These are phyloP conservation scores for Popillia japonica DNA, from an alignment of 1,140 invertebrate genomes.

Conservation along the genomic window DNA sequence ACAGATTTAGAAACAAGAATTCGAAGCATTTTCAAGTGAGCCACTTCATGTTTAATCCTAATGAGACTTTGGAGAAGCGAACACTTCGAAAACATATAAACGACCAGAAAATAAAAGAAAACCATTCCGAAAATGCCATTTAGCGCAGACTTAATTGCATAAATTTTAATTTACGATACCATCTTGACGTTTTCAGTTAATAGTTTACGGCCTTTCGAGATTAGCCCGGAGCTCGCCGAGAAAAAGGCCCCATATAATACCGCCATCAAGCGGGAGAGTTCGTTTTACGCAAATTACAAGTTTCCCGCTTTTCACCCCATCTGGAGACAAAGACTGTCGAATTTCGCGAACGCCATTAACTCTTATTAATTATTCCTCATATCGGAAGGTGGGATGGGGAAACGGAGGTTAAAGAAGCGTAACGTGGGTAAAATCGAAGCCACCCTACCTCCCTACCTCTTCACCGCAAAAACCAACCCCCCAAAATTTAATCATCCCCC, in stretches of 20 bases:
- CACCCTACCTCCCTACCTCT: not conserved
- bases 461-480: constrained; percentile 6
- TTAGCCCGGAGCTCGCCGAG: not conserved
- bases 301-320: constrained; percentile 30
- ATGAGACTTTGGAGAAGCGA: too few species aligned
- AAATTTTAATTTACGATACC: constrained; percentile 30
- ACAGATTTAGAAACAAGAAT: too few species aligned
- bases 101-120: not conserved
- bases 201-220: constrained; percentile 18
- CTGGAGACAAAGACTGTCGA: constrained; percentile 24
- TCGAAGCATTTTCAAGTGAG: too few species aligned
- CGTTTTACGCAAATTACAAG: constrained; percentile 30
- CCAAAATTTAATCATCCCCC: constrained; percentile 28
- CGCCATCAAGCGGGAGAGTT: not conserved
- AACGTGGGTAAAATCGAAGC: constrained; percentile 19
- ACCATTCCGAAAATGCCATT: not conserved
- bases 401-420: constrained; percentile 3
- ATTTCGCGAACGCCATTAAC: constrained; percentile 33
- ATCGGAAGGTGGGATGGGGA: not conserved
- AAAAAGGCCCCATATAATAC: constrained; percentile 29
- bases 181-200: constrained; percentile 22
- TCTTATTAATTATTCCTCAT: constrained; percentile 34
- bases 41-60: too few species aligned
- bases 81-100: too few species aligned
- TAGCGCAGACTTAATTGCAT: not conserved